phyloP scores from a whole-genome alignment of 2,888 invertebrate genomes.

The Cyclophora punctaria region DNA sequence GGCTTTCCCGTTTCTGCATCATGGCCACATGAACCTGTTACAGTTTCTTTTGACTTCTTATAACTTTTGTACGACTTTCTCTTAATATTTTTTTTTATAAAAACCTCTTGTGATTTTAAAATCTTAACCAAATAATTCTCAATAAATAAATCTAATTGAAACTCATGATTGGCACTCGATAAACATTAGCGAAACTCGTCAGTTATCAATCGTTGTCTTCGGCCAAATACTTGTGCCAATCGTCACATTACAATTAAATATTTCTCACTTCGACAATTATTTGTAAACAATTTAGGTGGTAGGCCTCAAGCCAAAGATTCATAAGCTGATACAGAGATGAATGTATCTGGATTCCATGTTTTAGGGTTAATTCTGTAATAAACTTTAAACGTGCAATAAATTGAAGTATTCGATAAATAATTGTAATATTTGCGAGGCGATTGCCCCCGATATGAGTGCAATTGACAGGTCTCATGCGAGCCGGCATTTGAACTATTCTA shows the following conservation, averaged over 20 bases:
- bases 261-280: neutral
- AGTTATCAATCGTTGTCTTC: too few relatives aligned
- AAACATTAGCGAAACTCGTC: too few relatives aligned
- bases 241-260: neutral
- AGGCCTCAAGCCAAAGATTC: neutral
- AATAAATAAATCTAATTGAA: too few relatives aligned
- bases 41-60: too few relatives aligned
- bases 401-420: neutral
- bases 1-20: too few relatives aligned
- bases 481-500: conserved; percentile 60
- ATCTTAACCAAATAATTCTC: too few relatives aligned
- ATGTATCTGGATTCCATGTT: neutral
- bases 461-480: conserved; percentile 47
- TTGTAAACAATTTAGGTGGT: neutral
- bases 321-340: neutral
- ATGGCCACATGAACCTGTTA: too few relatives aligned
- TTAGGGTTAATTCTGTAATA: neutral
- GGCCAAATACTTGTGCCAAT: too few relatives aligned
- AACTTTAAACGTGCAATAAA: neutral
- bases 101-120: too few relatives aligned
- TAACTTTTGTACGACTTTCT: too few relatives aligned
- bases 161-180: too few relatives aligned
- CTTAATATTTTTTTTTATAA: too few relatives aligned
- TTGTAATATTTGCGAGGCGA: conserved; percentile 20
- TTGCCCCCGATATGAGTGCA: conserved; percentile 44